phyloP scores from a whole-genome alignment of 2,113 vertebrate species.

The Monarcha castaneiventris region DNA sequence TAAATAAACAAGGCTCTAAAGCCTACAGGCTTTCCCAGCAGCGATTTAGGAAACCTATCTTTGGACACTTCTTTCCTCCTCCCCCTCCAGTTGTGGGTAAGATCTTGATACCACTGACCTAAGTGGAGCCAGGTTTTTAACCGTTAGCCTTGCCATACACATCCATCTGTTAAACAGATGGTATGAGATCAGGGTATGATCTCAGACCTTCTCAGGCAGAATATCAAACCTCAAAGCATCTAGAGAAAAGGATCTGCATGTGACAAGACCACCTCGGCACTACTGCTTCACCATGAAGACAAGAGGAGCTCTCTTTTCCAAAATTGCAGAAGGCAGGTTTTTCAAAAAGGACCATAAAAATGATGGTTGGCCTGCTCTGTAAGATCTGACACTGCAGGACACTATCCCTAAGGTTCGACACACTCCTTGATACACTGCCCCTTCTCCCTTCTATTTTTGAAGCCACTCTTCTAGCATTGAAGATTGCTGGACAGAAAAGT shows the following conservation, averaged over 20 bases:
- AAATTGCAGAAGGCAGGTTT: background rate
- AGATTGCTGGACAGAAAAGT: background rate
- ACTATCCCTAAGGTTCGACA: background rate
- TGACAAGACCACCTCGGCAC: background rate
- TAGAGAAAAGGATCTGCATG: background rate
- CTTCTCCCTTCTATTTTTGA: background rate
- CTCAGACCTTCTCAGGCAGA: slow-evolving; percentile 40
- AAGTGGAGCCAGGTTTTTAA: slow-evolving; percentile 55
- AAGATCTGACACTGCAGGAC: background rate
- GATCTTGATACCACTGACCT: slow-evolving; percentile 49
- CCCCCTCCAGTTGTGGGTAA: slow-evolving; percentile 18
- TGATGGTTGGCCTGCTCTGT: background rate
- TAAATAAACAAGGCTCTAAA: background rate
- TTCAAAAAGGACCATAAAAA: background rate
- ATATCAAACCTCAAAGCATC: background rate
- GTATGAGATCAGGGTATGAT: slow-evolving; percentile 17
- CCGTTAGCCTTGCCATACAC: background rate
- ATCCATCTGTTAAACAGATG: slow-evolving; percentile 57
- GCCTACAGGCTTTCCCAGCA: slow-evolving; percentile 32
- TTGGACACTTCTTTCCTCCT: background rate
- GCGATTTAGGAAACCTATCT: background rate
- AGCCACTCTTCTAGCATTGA: background rate
- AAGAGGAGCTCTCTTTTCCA: background rate
- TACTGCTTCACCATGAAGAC: background rate
- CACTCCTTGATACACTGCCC: background rate